Base-by-base conservation (phyloP, 2,888 invertebrate genomes). In the Agrenia bidenticulata region DNA sequence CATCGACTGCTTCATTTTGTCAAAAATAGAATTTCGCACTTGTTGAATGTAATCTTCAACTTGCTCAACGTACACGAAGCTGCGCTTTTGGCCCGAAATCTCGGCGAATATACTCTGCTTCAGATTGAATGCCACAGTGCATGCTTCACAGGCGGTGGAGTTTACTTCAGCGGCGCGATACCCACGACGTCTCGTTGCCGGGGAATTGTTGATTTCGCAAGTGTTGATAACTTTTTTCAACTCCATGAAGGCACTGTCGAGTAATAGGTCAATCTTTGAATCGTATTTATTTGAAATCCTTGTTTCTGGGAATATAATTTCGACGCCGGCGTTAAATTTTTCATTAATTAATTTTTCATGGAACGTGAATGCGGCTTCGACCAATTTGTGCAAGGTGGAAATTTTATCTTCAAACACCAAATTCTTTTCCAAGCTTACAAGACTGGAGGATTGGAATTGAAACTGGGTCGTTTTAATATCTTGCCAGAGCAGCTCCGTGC, bases 351-450 rank as follows among this genome's bases (percentile, higher is more conserved):
- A 26, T n/a, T 63, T 37, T 5, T 45, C 56, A 17, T 63, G 63
- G 23, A n/a, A 49, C 19, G 49, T 27, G 45, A 49, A 63, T 19
- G 63, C 63, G 15, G 27, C 45, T 23, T 63, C 63, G 23, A 63
- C 50, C 19, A 21, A 9, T 15, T 27, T 23, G 9, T 56, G 56
- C 0, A 49, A 19, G 21, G 7, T n/a, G 1, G 32, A 37, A 7
- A 63, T 45, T 42, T 26, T 17, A n/a, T 50, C 37, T 17, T 63
- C 49, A 11, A 63, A 23, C 15, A 19, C 45, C 11, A 56, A 2
- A 15, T 26, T 42, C 7, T 54, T 23, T 42, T 27, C 23, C 17
- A 53, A 23, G 1, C 19, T 13, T 13, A 0, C 0, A 1, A 51
- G 15, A 15, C 23, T 42, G 1, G 42, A 41, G 21, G 15, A 42